Base-by-base conservation (phyloP, 2,888 invertebrate species). In the Dicyrtoma fusca region DNA sequence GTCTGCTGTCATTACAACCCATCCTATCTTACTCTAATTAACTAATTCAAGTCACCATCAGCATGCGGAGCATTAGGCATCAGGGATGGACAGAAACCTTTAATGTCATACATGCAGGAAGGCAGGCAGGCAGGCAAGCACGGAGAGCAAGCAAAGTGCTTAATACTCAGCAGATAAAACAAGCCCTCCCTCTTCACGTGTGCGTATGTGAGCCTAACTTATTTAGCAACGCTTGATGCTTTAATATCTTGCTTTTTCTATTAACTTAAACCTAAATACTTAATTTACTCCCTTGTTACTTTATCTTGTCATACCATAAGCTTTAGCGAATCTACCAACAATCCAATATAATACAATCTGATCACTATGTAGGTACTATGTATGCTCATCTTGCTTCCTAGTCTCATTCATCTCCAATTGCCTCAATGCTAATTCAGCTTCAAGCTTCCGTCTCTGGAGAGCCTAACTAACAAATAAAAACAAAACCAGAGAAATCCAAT, bases 11-110 rank as follows among this genome's bases (percentile, higher is more conserved):
- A 68, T 42, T 55, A 68, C 42, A 63, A 11, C 45, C 23, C 21
- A 63, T 63, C 63, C 63, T 63, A 44, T 63, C 47, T 44, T 63
- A 63, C 63, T 63, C 63, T 63, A 63, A 63, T 63, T 63, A 63
- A 63, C 63, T 44, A 63, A 63, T 63, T 45, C 63, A 63, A 63
- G 63, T 63, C 45, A 63, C 63, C 45, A 63, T 42, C 61, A 25
- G 14, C 57, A 57, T 57, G 57, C 25, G 34, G 34, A 34, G 34
- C 34, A 34, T 34, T 34, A 34, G 8, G 34, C 8, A n/a, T n/a
- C n/a, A 34, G 34, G 34, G 34, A 34, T 34, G 34, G 34, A 34
- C 34, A 34, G 3, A 34, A 34, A 34, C 34, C 34, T 34, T 34
- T 34, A 34, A 34, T 34, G 34, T 34, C 34, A 34, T 34, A 34